These are phyloP conservation scores for Pipa parva DNA, from an alignment of 2,113 vertebrate genomes.

Conservation along the genomic window DNA sequence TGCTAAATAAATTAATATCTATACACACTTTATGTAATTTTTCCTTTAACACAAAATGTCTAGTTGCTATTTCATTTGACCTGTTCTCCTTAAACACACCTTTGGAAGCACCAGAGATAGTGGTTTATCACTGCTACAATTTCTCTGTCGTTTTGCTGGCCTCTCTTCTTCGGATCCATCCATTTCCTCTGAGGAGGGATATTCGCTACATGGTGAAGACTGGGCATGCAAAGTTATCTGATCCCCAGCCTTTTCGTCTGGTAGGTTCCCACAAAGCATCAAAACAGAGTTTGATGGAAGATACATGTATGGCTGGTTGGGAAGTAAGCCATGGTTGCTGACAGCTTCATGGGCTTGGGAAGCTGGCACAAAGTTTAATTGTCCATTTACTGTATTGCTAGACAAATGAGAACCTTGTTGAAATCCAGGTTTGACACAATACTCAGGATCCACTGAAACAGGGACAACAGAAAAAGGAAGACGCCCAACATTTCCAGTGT, in stretches of 20 bases:
- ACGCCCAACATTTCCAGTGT: conserved; percentile 12
- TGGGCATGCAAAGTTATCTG: not conserved
- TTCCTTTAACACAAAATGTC: no score
- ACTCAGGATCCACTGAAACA: conserved; percentile 58
- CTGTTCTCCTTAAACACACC: conserved; percentile 53
- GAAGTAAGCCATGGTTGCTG: conserved; percentile 45
- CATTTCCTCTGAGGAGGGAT: conserved; percentile 45
- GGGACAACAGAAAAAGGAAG: conserved; percentile 48
- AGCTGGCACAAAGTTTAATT: not conserved
- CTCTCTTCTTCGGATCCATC: not conserved
- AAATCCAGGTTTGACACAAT: conserved; percentile 49
- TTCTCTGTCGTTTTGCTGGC: conserved; percentile 51
- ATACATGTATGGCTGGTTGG: conserved; percentile 64
- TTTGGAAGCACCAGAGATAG: conserved; percentile 62
- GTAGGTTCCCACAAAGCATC: conserved; percentile 68
- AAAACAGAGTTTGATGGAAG: conserved; percentile 76
- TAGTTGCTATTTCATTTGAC: no score
- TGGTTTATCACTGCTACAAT: conserved; percentile 48
- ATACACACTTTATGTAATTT: no score
- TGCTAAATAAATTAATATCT: no score
- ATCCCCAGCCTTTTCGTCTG: conserved; percentile 31
- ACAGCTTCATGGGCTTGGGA: conserved; percentile 42
- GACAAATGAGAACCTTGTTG: conserved; percentile 43
- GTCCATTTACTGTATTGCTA: conserved; percentile 42
- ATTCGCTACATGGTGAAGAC: not conserved